Conservation (phyloP, 2,797 vertebrate genomes). For the Eutrigla gurnardus region DNA sequence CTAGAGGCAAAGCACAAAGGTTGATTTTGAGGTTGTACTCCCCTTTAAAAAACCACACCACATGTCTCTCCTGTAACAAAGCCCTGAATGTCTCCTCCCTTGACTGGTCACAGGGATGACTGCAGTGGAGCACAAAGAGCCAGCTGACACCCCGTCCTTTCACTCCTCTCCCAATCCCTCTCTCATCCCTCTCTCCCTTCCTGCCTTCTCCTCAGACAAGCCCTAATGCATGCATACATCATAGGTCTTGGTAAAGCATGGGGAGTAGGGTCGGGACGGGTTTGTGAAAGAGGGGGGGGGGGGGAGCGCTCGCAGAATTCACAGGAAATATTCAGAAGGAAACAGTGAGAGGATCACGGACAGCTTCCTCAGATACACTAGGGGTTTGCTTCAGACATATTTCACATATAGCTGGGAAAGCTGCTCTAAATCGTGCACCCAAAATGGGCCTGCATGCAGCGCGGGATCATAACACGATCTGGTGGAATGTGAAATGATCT, state of each 20-base stretch:
- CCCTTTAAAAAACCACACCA: conserved; percentile 81
- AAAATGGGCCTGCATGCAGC: conserved; percentile 10
- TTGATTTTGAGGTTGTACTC: conserved; percentile 74
- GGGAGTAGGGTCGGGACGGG: conserved; percentile 47
- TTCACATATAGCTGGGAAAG: conserved; percentile 37
- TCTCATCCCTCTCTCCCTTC: conserved; percentile 80
- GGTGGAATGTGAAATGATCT: conserved; percentile 48
- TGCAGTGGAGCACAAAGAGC: conserved; percentile 90
- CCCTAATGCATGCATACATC: conserved; percentile 84
- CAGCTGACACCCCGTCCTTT: conserved; percentile 89
- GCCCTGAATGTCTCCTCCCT: conserved; percentile 88
- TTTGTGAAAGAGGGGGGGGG: not conserved
- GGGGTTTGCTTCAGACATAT: conserved; percentile 47
- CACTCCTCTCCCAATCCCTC: conserved; percentile 85
- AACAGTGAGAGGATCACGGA: conserved; percentile 63
- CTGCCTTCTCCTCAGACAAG: conserved; percentile 77
- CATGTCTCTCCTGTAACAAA: conserved; percentile 89
- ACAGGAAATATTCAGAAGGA: conserved; percentile 61
- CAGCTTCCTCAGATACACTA: conserved; percentile 50
- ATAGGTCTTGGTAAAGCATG: conserved; percentile 76
- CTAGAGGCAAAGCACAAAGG: conserved; percentile 66
- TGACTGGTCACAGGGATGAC: conserved; percentile 89
- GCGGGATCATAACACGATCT: conserved; percentile 34
- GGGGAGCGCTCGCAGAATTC: conserved; percentile 50
- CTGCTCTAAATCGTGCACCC: conserved; percentile 32